These are phyloP conservation scores for Prinia subflava DNA, from an alignment of 2,113 vertebrate genomes.

Conservation along the genomic window DNA sequence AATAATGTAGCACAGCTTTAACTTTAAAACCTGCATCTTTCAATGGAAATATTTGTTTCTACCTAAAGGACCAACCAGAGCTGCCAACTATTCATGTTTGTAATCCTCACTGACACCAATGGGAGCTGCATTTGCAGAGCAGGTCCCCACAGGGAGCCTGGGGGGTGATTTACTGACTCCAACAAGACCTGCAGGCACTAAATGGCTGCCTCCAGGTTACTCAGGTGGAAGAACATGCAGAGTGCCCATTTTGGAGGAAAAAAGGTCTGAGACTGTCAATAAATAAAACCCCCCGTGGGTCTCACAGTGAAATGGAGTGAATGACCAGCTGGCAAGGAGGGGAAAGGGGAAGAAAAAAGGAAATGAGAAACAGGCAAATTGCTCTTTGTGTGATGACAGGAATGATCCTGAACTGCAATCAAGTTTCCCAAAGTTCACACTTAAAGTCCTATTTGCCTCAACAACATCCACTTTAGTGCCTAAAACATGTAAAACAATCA, in stretches of 20 bases:
- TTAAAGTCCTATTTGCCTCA: background rate
- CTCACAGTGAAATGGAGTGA: constrained; percentile 5
- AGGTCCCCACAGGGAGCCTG: background rate
- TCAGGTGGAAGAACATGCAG: background rate
- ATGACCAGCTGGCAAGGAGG: background rate
- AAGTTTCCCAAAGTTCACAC: background rate
- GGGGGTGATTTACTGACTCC: background rate
- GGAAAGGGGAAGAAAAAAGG: background rate
- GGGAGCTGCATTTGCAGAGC: background rate
- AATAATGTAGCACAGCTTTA: background rate
- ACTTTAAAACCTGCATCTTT: background rate
- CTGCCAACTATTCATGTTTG: background rate
- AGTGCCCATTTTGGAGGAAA: background rate
- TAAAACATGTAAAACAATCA: background rate
- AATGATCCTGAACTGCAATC: background rate
- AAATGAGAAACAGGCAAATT: background rate
- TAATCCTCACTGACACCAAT: background rate
- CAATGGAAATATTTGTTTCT: background rate
- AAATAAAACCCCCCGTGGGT: background rate
- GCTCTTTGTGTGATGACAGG: background rate
- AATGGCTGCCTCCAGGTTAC: background rate
- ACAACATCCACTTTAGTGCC: background rate
- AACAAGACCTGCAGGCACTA: background rate
- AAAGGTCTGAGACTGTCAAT: background rate
- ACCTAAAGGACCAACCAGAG: background rate